Evolutionary conservation across 1,140 invertebrate genomes (phyloP), one percentile per base, ranked within the genome.

Genomic region (Hetaerina americana): DNA sequence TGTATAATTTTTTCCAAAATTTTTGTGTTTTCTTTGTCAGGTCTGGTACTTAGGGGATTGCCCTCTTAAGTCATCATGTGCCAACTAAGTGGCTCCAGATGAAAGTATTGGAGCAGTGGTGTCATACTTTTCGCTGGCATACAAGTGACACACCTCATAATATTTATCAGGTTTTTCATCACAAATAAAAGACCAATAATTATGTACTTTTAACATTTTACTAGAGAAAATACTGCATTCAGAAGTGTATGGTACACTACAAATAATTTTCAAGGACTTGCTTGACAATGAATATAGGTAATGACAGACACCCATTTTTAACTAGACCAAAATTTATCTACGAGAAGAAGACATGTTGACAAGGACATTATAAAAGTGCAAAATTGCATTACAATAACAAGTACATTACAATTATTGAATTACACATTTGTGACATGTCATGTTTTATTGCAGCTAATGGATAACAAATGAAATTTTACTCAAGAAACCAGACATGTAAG

Each of bases 341-440:
- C 40, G 22, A 57, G 40, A 57, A 57, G 40, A 57, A 57, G 22
- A 57, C 40, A 57, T 57, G 40, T n/a, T 57, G 40, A 57, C 40
- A 57, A 57, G 22, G 15, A 57, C 40, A 57, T 57, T 57, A 57
- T 57, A 57, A 57, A 57, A 57, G 40, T 57, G 40, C 40, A 57
- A 57, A 57, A 57, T 57, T 57, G 40, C 40, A 57, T 57, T 57
- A 57, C 40, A 57, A 57, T 57, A 57, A 57, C 40, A 57, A 57
- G 40, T 57, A 57, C 10, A 57, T 57, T 57, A 57, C 40, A 57
- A 57, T 57, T 12, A 57, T 57, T 12, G 2, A 57, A 57, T 57
- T 57, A 57, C 15, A 18, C 40, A 57, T 12, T 10, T 5, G 10
- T 57, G 40, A 57, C 15, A 5, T 57, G 40, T 57, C 40, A 57